phyloP scores from a whole-genome alignment of 37 sponge, comb jelly and placozoan genomes.

The Bolinopsis microptera region DNA sequence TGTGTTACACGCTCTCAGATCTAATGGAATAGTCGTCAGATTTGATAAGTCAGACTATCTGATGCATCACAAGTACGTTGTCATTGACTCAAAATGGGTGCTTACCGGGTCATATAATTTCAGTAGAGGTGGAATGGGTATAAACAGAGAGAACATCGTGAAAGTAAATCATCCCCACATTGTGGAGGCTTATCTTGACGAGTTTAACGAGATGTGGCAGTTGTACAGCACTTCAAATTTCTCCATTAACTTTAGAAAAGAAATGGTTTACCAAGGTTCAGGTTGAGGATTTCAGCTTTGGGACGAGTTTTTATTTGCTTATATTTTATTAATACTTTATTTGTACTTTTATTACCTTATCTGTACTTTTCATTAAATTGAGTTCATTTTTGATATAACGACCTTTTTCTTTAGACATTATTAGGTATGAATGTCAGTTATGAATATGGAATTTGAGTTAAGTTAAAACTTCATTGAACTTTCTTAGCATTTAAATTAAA shows the following conservation, averaged over 20 bases:
- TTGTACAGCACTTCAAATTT: background rate
- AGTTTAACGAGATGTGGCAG: conserved; percentile 53
- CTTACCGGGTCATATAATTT: conserved; percentile 46
- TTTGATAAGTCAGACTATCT: conserved; percentile 51
- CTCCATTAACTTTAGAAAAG: conserved; percentile 19
- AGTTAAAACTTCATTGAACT: too few species aligned
- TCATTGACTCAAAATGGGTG: background rate
- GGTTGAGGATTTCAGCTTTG: too few species aligned
- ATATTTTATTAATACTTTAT: too few species aligned
- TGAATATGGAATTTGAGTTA: too few species aligned
- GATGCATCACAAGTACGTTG: conserved; percentile 61
- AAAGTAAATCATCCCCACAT: background rate
- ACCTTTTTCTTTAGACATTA: too few species aligned
- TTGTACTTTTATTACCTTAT: too few species aligned
- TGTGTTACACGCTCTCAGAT: background rate
- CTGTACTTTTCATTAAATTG: too few species aligned
- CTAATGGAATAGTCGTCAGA: conserved; percentile 5
- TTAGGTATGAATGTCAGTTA: too few species aligned
- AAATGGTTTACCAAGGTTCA: conserved; percentile 2
- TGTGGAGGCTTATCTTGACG: background rate
- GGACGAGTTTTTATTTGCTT: too few species aligned
- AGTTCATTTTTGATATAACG: too few species aligned
- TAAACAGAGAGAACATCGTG: conserved; percentile 34
- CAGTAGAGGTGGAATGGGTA: conserved; percentile 28
- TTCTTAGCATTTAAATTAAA: too few species aligned